These are phyloP conservation scores for Tetramorium simillimum DNA, from an alignment of 1,140 invertebrate species.

Conservation along the genomic window DNA sequence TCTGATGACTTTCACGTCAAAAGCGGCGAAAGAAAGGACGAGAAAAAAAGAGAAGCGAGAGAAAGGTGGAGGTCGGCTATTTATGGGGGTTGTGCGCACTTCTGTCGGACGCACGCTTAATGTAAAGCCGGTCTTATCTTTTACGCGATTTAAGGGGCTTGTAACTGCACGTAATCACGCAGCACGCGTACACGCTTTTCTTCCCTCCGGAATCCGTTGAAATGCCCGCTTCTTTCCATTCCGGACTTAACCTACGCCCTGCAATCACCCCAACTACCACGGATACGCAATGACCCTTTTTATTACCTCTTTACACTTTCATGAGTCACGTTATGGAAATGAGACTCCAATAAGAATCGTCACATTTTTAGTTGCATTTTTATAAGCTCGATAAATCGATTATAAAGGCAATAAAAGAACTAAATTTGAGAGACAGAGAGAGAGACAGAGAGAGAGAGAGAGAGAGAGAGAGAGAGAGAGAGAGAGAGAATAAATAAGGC, in stretches of 20 bases:
- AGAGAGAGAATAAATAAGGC: neutral
- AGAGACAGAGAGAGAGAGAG: neutral
- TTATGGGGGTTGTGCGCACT: constrained; percentile 71
- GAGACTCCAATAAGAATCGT: neutral
- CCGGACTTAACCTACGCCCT: constrained; percentile 47
- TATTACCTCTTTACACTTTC: constrained; percentile 53
- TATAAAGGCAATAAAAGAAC: neutral
- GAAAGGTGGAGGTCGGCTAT: constrained; percentile 52
- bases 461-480: neutral
- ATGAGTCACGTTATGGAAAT: constrained; percentile 57
- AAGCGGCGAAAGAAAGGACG: neutral
- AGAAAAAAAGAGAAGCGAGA: neutral
- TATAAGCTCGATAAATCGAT: constrained; percentile 15
- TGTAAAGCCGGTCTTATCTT: constrained; percentile 75
- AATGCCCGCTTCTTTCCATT: constrained; percentile 63
- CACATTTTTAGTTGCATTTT: constrained; percentile 10
- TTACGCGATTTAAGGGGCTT: constrained; percentile 75
- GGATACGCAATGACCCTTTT: constrained; percentile 53
- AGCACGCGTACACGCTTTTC: constrained; percentile 66
- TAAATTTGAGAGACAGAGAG: neutral
- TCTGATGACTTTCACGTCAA: constrained; percentile 25
- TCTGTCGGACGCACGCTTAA: constrained; percentile 71
- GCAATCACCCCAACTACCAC: constrained; percentile 36
- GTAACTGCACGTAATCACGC: constrained; percentile 77
- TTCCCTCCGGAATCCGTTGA: constrained; percentile 71